Evolutionary conservation across 2,797 vertebrate species (phyloP), one percentile per base, ranked within the genome.

Genomic region (Myripristis murdjan): DNA sequence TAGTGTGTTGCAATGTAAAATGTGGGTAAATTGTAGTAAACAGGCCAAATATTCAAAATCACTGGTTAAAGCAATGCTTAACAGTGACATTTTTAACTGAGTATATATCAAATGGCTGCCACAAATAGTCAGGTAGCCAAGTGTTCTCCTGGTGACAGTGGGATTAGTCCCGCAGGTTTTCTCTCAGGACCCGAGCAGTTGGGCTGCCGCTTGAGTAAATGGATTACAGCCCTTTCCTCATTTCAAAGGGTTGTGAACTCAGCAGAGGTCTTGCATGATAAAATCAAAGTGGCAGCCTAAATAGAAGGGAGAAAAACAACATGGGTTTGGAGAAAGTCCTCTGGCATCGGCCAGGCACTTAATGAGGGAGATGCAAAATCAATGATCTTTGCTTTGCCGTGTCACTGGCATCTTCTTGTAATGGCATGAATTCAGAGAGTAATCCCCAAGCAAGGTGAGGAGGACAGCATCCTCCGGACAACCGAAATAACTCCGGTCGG

Each of bases 261-360:
- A 95, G 95, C 94, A 95, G 96, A 95, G 93, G 94, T 95, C 96
- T 94, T 93, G 94, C 94, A 92, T 97, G 97, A 98, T 97, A 95
- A 95, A 98, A 98, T 98, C 96, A 96, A 97, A 97, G 95, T 97
- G 97, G 96, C 97, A 98, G 97, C 94, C 96, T 92, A 94, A 92
- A 95, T 94, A 92, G 93, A 84, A 92, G 67, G 77, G 82, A 81
- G 63, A 73, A 83, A 88, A 88, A 87, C 79, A 94, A 87, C 92
- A 94, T 93, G 91, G 89, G 92, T 95, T 96, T 95, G 93, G 92
- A 90, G 15, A 76, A 83, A 71, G 80, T 87, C 81, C 71, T 43
- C 77, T 76, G 73, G 91, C 93, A 93, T 92, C 87, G 91, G 90
- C 90, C 86, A 72, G 89, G 80, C 70, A 81, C 65, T 77, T 79